A percentile compares a stretch with the other conserved stretches of the same genome.
These are phyloP conservation scores for Eristalis tenax DNA, from an alignment of 2,888 invertebrate genomes.

Conservation along the genomic window DNA sequence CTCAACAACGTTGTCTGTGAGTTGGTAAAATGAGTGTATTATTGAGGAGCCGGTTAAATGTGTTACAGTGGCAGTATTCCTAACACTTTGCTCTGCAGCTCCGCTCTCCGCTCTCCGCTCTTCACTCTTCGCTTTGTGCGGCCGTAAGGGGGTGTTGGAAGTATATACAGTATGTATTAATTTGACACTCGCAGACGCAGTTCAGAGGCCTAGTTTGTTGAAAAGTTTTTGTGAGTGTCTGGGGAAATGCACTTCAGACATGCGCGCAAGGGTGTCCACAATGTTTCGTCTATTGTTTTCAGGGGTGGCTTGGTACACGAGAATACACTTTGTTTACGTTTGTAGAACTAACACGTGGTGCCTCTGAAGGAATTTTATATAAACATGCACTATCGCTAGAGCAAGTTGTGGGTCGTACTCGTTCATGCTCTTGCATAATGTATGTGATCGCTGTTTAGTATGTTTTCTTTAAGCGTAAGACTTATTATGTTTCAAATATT, in stretches of 20 bases:
- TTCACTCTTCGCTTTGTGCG: background rate
- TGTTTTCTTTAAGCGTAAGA: too few species aligned
- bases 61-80: slow-evolving; percentile 44
- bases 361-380: slow-evolving; percentile 10
- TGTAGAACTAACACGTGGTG: slow-evolving; percentile 57
- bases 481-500: too few species aligned
- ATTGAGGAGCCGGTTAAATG: slow-evolving; percentile 57
- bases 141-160: slow-evolving; percentile 17
- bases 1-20: slow-evolving; percentile 12
- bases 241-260: slow-evolving; percentile 49
- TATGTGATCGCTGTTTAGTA: too few species aligned
- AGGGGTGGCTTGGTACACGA: background rate
- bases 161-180: slow-evolving; percentile 19
- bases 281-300: slow-evolving; percentile 40
- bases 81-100: slow-evolving; percentile 28
- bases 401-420: background rate
- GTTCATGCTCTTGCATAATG: background rate
- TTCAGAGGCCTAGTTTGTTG: slow-evolving; percentile 67
- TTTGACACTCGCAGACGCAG: slow-evolving; percentile 67
- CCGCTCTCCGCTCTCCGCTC: background rate
- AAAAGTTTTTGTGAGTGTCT: slow-evolving; percentile 19
- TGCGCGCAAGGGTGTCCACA: slow-evolving; percentile 37
- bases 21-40: slow-evolving; percentile 31
- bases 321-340: slow-evolving; percentile 59
- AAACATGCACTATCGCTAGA: background rate